Evolutionary conservation across 2,888 invertebrate species (phyloP).

Genomic region (Amorpha juglandis): DNA sequence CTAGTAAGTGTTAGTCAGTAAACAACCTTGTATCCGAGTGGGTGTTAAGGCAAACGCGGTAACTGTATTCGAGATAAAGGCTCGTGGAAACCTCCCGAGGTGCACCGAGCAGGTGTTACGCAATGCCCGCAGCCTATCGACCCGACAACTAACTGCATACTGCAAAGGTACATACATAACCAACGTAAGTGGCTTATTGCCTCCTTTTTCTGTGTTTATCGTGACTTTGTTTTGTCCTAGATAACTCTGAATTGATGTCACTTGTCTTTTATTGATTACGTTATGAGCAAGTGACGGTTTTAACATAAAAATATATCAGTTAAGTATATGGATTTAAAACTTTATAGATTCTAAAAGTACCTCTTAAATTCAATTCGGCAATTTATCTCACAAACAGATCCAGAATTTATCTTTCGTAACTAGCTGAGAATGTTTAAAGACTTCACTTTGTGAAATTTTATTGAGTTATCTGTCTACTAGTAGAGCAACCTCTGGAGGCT

Average conservation of each 20-base stretch:
- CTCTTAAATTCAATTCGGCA: not conserved
- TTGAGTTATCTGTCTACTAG: too few relatives aligned
- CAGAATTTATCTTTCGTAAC: not conserved
- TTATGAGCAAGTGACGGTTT: not conserved
- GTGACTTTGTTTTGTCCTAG: not conserved
- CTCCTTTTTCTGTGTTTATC: conserved; percentile 13
- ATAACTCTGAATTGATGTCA: not conserved
- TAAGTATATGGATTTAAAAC: not conserved
- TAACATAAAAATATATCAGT: not conserved
- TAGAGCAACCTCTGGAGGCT: not conserved
- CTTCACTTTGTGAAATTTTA: not conserved
- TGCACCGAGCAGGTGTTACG: conserved; percentile 62
- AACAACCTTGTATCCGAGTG: conserved; percentile 54
- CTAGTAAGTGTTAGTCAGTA: conserved; percentile 41
- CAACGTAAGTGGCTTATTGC: conserved; percentile 13
- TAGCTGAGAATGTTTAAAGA: not conserved
- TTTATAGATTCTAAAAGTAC: not conserved
- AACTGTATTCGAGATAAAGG: conserved; percentile 65
- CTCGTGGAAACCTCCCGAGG: conserved; percentile 39
- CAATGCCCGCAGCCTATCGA: conserved; percentile 65
- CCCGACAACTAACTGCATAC: conserved; percentile 49
- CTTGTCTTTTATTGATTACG: not conserved
- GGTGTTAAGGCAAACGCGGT: conserved; percentile 55
- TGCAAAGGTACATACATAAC: not conserved
- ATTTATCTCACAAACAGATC: not conserved